Percentiles rank a stretch among this genome's conserved stretches.
Evolutionary conservation across 2,113 vertebrate genomes (phyloP).

Genomic region (Colius striatus): DNA sequence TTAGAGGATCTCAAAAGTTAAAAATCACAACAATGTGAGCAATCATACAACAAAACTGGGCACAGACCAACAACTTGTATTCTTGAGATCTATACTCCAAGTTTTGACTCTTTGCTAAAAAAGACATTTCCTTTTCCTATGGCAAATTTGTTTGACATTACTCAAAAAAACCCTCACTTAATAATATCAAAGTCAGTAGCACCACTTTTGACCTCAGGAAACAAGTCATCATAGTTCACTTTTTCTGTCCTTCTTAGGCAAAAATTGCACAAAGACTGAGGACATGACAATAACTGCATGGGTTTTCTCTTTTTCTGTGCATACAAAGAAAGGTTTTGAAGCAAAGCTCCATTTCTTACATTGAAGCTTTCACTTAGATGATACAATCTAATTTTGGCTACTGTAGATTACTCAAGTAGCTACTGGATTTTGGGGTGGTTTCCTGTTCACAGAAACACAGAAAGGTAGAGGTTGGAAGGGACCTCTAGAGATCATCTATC

Average conservation of each 20-base stretch:
- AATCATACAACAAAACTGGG: background rate
- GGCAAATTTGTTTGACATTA: background rate
- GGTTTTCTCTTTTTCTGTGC: background rate
- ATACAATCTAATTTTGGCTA: background rate
- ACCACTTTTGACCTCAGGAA: background rate
- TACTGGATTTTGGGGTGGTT: background rate
- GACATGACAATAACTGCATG: background rate
- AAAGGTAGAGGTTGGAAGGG: too few relatives aligned
- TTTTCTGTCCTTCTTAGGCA: background rate
- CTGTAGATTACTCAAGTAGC: background rate
- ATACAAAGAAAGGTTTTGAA: background rate
- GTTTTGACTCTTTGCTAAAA: background rate
- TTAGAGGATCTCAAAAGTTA: background rate
- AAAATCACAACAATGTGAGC: background rate
- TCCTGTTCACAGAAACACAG: too few relatives aligned
- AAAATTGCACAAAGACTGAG: background rate
- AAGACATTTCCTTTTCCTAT: background rate
- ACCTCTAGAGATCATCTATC: too few relatives aligned
- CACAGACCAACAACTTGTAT: background rate
- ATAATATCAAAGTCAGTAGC: background rate
- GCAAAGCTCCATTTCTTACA: background rate
- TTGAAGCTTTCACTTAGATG: background rate
- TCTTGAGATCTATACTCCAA: background rate
- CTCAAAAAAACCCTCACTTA: background rate
- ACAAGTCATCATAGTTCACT: background rate